Conservation (phyloP, 2,113 vertebrate genomes). For the Sorex araneus region DNA sequence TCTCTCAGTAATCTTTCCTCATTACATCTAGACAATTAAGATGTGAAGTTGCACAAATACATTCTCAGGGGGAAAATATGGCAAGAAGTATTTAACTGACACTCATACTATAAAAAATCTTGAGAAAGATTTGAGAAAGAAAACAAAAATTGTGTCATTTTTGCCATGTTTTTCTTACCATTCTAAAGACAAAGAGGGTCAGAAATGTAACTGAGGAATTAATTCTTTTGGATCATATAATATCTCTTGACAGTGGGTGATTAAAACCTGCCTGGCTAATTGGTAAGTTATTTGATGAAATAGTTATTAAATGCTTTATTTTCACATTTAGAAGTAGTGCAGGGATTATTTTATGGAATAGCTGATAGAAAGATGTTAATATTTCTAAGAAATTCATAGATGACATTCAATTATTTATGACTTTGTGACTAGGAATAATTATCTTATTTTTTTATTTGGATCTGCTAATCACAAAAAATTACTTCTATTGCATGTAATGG, state of each 20-base stretch:
- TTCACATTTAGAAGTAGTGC: constrained; percentile 2
- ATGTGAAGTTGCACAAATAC: constrained; percentile 1
- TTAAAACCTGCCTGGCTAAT: constrained; percentile 59
- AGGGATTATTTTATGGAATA: constrained; percentile 2
- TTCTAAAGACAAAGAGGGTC: constrained; percentile 45
- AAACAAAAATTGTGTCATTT: background rate
- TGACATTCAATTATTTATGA: background rate
- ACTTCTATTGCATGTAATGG: background rate
- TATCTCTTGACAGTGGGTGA: constrained; percentile 56
- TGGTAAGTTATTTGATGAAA: constrained; percentile 63
- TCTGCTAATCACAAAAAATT: constrained; percentile 10
- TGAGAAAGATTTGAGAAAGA: background rate
- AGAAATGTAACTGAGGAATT: constrained; percentile 72
- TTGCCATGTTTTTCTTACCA: background rate
- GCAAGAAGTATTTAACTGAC: background rate
- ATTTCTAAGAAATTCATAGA: constrained; percentile 8
- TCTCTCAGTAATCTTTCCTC: too few species aligned
- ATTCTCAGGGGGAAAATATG: constrained; percentile 36
- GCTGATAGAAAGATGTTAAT: constrained; percentile 1
- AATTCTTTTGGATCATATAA: constrained; percentile 71
- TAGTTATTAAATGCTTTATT: constrained; percentile 55
- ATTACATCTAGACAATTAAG: background rate
- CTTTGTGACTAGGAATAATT: background rate
- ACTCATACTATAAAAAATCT: constrained; percentile 29
- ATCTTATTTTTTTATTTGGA: background rate